Evolutionary conservation across 2,888 invertebrate genomes (phyloP).

Genomic region (Oxystoma pomonae): DNA sequence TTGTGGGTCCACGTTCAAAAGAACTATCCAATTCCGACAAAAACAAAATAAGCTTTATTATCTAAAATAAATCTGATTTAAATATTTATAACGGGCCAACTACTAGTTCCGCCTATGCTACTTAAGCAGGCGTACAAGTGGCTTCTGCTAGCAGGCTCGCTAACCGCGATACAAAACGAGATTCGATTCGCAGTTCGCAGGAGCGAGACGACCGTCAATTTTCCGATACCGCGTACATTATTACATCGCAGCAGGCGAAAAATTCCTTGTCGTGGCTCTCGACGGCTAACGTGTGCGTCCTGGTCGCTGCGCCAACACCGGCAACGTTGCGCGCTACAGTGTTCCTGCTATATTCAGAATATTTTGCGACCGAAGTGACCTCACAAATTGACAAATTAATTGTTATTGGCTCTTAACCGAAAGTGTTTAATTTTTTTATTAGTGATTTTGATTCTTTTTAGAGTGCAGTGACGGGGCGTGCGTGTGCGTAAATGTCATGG

Average conservation of each 20-base stretch:
- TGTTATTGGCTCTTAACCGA: slow-evolving; percentile 38
- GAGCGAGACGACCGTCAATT: slow-evolving; percentile 10
- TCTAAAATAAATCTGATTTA: neutral
- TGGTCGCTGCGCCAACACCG: slow-evolving; percentile 27
- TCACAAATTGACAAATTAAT: slow-evolving; percentile 45
- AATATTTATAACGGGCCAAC: neutral
- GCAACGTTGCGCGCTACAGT: slow-evolving; percentile 40
- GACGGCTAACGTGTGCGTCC: slow-evolving; percentile 20
- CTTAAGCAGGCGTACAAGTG: slow-evolving; percentile 16
- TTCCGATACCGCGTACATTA: slow-evolving; percentile 4
- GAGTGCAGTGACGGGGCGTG: slow-evolving; percentile 17
- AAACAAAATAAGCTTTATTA: too few relatives aligned
- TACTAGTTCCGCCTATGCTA: slow-evolving; percentile 15
- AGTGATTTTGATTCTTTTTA: slow-evolving; percentile 16
- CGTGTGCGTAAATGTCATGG: slow-evolving; percentile 29
- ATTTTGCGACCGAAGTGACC: slow-evolving; percentile 46
- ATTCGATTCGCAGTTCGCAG: slow-evolving; percentile 8
- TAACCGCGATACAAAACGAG: neutral
- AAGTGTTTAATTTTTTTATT: slow-evolving; percentile 12
- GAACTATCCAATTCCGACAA: too few relatives aligned
- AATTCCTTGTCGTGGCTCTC: slow-evolving; percentile 16
- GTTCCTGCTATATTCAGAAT: slow-evolving; percentile 31
- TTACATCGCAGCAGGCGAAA: neutral
- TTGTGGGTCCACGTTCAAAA: too few relatives aligned
- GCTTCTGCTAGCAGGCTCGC: slow-evolving; percentile 9